Evolutionary conservation across 2,113 vertebrate genomes (phyloP), one percentile per base, ranked within the genome.

Genomic region (Theristicus caerulescens): DNA sequence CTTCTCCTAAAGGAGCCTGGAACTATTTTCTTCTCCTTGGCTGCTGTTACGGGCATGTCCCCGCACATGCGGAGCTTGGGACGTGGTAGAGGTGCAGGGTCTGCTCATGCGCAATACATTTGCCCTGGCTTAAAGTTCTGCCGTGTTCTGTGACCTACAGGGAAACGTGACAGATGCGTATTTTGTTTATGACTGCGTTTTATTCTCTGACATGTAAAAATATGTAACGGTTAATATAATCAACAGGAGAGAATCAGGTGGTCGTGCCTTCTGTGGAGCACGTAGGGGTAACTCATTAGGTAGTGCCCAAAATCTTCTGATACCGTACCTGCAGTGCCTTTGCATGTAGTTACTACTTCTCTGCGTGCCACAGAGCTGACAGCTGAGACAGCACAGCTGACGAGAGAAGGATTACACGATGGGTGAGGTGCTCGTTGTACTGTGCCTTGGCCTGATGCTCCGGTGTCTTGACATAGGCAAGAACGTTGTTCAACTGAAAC

Each of bases 51-150:
- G 16, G 73, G 34, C 46, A 1, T 2, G 29, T 55, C n/a, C 22
- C 3, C 2, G 2, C 3, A 1, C 1, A 2, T 6, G 26, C 3
- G 1, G 82, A 51, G 18, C 59, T 1, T 4, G 47, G 38, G 38
- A 51, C 2, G 2, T 9, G 40, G 59, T n/a, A 10, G 78, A 82
- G 61, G 59, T 22, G 49, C 31, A 11, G 77, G 67, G 24, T 21
- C 32, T 57, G 40, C 10, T 54, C 7, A 11, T 0, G 10, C 18
- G 13, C 18, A 4, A 1, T 0, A 1, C 4, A 0, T 62, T 38
- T 58, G 17, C 34, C 55, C 15, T 7, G 7, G 6, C 34, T 55
- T 61, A 14, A 34, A 16, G 3, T 8, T 57, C 34, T 52, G 46
- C 52, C 0, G 0, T 13, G 31, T 54, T 36, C 32, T 22, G 19